phyloP scores from a whole-genome alignment of 2,888 invertebrate species.

The Rapana venosa region DNA sequence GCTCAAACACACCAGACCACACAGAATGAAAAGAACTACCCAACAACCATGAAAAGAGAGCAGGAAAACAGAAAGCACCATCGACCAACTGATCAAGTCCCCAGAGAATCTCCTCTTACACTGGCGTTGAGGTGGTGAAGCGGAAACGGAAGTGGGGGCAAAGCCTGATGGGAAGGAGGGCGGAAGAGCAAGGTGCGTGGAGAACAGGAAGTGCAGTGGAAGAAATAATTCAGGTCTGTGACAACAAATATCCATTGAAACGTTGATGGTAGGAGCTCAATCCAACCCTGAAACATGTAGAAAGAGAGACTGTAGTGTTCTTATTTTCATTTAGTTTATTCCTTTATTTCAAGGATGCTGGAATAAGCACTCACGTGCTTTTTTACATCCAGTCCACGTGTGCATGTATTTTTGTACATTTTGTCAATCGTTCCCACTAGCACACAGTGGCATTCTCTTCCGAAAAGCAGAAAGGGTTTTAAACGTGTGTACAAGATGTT shows the following conservation, averaged over 20 bases:
- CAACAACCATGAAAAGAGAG: background rate
- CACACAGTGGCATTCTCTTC: no score
- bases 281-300: slow-evolving; percentile 27
- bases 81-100: background rate
- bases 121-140: background rate
- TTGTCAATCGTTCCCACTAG: no score
- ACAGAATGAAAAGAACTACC: background rate
- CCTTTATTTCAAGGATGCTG: background rate
- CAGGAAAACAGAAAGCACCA: background rate
- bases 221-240: slow-evolving; percentile 15
- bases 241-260: slow-evolving; percentile 44
- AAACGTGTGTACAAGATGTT: no score
- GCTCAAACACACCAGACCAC: no score
- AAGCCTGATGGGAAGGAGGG: slow-evolving; percentile 36
- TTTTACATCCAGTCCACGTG: no score
- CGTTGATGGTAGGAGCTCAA: background rate
- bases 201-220: slow-evolving; percentile 13
- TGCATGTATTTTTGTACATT: no score
- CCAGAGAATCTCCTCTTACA: background rate
- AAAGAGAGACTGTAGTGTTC: no score
- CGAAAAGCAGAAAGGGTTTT: no score
- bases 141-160: slow-evolving; percentile 12
- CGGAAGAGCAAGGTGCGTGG: slow-evolving; percentile 1
- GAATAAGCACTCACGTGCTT: no score
- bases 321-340: background rate